These are phyloP conservation scores for Parnassius mnemosyne DNA, from an alignment of 2,888 invertebrate genomes.

Conservation along the genomic window DNA sequence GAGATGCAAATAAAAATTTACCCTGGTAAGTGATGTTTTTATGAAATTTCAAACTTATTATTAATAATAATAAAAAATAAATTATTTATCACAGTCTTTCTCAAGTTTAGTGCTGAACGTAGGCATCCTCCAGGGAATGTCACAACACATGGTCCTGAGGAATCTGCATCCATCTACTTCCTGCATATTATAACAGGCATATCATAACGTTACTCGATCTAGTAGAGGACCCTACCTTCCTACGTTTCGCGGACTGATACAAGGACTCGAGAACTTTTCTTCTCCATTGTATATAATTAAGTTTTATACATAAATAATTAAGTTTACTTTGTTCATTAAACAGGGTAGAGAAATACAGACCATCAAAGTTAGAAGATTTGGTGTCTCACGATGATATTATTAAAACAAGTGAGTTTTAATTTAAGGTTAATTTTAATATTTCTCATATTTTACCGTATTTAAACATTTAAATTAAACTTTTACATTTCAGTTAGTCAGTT, in stretches of 20 bases:
- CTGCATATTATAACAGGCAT: no score
- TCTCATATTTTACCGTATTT: neutral
- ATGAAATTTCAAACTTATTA: conserved; percentile 4
- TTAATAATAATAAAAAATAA: neutral
- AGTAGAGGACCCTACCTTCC: no score
- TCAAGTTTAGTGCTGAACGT: neutral
- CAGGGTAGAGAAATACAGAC: conserved; percentile 99
- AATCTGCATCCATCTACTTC: no score
- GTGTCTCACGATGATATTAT: conserved; percentile 99
- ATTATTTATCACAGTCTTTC: neutral
- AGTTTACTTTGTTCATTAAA: conserved; percentile 25
- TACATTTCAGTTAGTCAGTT: conserved; percentile 87
- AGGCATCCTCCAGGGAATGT: no score
- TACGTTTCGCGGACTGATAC: no score
- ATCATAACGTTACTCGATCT: no score
- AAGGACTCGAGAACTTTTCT: no score
- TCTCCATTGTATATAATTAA: no score
- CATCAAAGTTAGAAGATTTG: conserved; percentile 92
- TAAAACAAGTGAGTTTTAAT: conserved; percentile 88
- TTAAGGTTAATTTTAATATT: neutral
- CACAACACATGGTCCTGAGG: no score
- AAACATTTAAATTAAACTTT: neutral
- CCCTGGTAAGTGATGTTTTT: conserved; percentile 79
- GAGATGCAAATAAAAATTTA: conserved; percentile 72
- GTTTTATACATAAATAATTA: no score